Conservation (phyloP, 2,888 invertebrate species). For the Mimumesa dahlbomi region DNA sequence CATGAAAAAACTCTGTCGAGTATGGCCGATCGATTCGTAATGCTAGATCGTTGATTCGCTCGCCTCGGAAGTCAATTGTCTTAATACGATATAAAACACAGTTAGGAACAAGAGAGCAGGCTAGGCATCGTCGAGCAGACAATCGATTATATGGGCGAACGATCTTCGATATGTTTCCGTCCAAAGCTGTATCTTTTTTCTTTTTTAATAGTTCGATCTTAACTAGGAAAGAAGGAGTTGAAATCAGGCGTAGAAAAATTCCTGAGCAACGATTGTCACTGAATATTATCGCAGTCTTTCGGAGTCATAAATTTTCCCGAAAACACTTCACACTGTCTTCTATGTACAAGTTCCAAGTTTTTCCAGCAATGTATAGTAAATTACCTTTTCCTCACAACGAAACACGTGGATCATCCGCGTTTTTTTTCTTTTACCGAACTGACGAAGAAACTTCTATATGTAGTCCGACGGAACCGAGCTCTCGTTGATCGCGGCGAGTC, state of each 20-base stretch:
- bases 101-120: constrained; percentile 36
- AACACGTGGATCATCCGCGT: no score
- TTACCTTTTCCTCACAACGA: no score
- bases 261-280: constrained; percentile 30
- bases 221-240: constrained; percentile 7
- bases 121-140: constrained; percentile 27
- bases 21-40: constrained; percentile 34
- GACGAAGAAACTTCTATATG: constrained; percentile 64
- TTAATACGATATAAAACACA: constrained; percentile 38
- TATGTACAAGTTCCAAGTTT: neutral
- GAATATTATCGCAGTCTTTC: constrained; percentile 20
- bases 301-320: neutral
- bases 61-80: constrained; percentile 28
- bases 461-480: constrained; percentile 77
- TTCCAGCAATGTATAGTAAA: neutral
- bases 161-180: constrained; percentile 25
- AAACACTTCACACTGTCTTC: neutral
- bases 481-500: constrained; percentile 78
- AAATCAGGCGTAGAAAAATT: constrained; percentile 25
- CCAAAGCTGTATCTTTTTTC: constrained; percentile 2
- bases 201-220: constrained; percentile 8
- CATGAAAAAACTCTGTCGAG: neutral
- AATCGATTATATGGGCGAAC: constrained; percentile 41
- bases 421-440: neutral
- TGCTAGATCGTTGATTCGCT: constrained; percentile 23